Evolutionary conservation across 2,113 vertebrate genomes (phyloP), one percentile per base, ranked within the genome.

Genomic region (Ancistrus triradiatus): DNA sequence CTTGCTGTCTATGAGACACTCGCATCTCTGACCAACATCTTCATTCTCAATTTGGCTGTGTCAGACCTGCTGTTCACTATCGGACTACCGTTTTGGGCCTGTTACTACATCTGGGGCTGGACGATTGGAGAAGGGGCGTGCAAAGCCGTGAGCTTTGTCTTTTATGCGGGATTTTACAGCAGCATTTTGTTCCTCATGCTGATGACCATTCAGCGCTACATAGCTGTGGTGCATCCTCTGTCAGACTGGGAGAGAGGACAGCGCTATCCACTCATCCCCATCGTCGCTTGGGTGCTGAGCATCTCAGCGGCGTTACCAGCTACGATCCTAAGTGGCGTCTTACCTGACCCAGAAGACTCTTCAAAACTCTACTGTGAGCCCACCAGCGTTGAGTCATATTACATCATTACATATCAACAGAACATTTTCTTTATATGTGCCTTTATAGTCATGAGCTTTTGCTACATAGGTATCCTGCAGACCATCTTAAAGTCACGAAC

Each of bases 31-130:
- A 95, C 91, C 18, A 95, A 96, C n/a, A 37, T 90, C 74, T 93
- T 92, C 74, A 92, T 97, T 71, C 79, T 94, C 56, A 94, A 98
- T 65, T 83, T 97, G 72, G 92, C 89, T 38, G 13, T 93, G 49
- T 93, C 93, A 0, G 94, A 97, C 69, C 81, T 96, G 47, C 13
- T 89, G 14, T 94, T 98, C 83, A 90, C 93, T 27, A 58, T 76
- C 27, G 81, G 90, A 17, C 67, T 98, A 28, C 94, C 93, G 0
- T 89, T 95, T 74, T 92, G 87, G 91, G 78, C 84, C 1, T 60
- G 79, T 35, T 87, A 83, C 3, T 78, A 91, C 49, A 62, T 86
- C 51, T 49, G 74, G 17, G 87, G 85, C 33, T 97, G 92, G 93
- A 14, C 87, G 40, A 86, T 94, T 57, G 87, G 91, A 6, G 78